Conservation (phyloP, 2,113 vertebrate genomes). For the Trematomus loennbergii region DNA sequence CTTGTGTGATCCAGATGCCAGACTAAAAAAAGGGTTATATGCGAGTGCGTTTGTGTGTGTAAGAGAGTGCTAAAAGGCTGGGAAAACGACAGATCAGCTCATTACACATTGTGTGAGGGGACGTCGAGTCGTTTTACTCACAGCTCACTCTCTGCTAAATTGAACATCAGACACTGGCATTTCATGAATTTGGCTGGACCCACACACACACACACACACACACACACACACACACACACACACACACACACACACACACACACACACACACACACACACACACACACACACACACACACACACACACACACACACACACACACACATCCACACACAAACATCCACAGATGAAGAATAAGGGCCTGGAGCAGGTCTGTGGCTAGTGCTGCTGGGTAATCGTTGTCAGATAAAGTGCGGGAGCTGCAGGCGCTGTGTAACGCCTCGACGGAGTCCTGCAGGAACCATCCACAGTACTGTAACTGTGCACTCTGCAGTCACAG, state of each 20-base stretch:
- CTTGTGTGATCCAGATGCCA: not conserved
- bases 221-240: constrained; percentile 6
- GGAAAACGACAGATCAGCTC: not conserved
- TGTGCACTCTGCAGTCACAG: constrained; percentile 21
- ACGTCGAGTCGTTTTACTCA: constrained; percentile 9
- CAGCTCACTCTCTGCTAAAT: not conserved
- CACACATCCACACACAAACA: no score
- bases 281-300: not conserved
- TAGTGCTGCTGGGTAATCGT: constrained; percentile 25
- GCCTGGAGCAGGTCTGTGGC: constrained; percentile 9
- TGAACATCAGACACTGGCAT: constrained; percentile 17
- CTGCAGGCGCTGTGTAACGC: constrained; percentile 5
- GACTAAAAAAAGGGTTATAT: not conserved
- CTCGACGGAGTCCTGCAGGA: constrained; percentile 31
- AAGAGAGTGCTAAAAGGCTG: not conserved
- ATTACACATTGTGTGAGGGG: not conserved
- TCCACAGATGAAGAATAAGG: constrained; percentile 14
- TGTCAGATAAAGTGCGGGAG: constrained; percentile 9
- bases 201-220: constrained; percentile 3
- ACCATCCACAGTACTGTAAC: constrained; percentile 45
- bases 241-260: constrained; percentile 4
- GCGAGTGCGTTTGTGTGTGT: not conserved
- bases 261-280: no score
- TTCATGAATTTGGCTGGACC: constrained; percentile 16
- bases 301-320: constrained; percentile 14